Evolutionary conservation across 2,888 invertebrate genomes (phyloP).

Genomic region (Tenthredo mesomela): DNA sequence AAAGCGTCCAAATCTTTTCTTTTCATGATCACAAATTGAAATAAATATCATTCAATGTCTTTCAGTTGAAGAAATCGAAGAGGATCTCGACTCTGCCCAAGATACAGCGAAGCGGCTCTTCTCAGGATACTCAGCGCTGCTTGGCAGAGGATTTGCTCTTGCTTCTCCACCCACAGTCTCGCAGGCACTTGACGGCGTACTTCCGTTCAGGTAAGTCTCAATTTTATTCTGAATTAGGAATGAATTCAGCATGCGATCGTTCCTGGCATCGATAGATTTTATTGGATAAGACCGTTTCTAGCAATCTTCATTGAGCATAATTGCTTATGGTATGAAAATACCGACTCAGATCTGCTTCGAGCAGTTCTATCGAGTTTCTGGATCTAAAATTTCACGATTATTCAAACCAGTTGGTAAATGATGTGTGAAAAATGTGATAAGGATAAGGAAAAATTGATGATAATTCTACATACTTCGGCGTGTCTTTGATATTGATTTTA

Average conservation of each 20-base stretch:
- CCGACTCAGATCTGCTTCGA: not conserved
- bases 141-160: constrained; percentile 94
- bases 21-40: not conserved
- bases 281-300: not conserved
- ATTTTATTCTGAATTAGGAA: not conserved
- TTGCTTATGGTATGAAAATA: not conserved
- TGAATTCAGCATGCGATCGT: constrained; percentile 5
- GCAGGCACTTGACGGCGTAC: constrained; percentile 93
- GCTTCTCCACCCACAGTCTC: constrained; percentile 92
- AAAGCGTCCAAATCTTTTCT: not conserved
- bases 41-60: not conserved
- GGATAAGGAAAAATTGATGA: not conserved
- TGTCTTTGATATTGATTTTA: not conserved
- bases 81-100: constrained; percentile 87
- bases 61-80: constrained; percentile 84
- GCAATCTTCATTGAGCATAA: not conserved
- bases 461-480: not conserved
- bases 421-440: not conserved
- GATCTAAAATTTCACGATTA: not conserved
- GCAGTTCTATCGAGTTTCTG: not conserved
- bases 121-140: constrained; percentile 85
- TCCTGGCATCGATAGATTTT: not conserved
- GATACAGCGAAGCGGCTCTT: constrained; percentile 79
- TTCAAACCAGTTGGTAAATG: not conserved
- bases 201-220: constrained; percentile 87